Conservation (phyloP, 2,888 invertebrate genomes). For the Hipparchia sbordonii region DNA sequence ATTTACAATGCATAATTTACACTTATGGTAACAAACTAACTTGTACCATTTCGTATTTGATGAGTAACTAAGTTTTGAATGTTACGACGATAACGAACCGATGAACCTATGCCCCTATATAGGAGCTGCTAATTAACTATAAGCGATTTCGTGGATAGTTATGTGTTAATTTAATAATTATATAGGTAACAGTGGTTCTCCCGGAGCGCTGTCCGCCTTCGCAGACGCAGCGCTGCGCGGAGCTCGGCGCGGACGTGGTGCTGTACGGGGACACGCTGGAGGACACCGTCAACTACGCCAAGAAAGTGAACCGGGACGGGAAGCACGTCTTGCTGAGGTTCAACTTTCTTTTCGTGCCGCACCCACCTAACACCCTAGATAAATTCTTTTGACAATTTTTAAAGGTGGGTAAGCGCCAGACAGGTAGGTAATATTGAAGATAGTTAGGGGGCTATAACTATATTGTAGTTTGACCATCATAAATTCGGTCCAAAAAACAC, state of each 20-base stretch:
- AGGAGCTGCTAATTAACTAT: no score
- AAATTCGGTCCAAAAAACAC: no score
- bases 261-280: conserved; percentile 62
- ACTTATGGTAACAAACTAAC: no score
- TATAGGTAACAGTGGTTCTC: conserved; percentile 71
- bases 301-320: conserved; percentile 57
- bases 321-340: conserved; percentile 58
- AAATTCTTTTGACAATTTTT: background rate
- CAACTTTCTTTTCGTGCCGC: background rate
- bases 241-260: conserved; percentile 71
- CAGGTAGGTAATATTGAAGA: background rate
- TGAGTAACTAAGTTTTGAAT: no score
- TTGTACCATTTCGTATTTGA: no score
- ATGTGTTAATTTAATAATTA: no score
- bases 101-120: no score
- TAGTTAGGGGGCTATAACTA: background rate
- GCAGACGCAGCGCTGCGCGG: conserved; percentile 68
- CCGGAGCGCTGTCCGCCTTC: conserved; percentile 66
- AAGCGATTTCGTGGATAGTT: no score
- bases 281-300: conserved; percentile 59
- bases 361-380: background rate
- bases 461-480: background rate
- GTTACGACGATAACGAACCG: no score
- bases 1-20: no score
- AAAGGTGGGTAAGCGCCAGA: no score